Percentiles rank a stretch among this genome's conserved stretches.
Conservation (phyloP, 2,888 invertebrate species). For the Cordilura impudica region DNA sequence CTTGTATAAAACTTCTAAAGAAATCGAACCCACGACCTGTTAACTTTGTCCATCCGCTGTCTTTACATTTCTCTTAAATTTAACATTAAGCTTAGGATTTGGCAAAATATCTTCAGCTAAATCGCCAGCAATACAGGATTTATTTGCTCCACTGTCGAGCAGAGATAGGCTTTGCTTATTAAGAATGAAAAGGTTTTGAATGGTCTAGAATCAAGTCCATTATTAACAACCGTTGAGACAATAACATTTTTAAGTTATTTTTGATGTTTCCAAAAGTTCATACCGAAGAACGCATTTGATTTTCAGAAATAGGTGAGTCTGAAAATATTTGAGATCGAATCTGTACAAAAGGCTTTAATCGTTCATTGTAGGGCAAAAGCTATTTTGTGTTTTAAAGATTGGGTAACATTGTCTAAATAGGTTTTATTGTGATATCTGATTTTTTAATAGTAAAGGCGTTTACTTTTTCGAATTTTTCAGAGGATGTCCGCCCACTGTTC, state of each 20-base stretch:
- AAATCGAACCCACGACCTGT: neutral
- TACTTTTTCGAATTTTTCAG: neutral
- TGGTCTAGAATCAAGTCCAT: neutral
- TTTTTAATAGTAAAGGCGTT: neutral
- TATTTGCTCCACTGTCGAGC: constrained; percentile 5
- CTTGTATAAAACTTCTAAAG: neutral
- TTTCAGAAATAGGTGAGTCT: neutral
- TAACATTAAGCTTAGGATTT: neutral
- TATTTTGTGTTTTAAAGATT: neutral
- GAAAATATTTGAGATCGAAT: neutral
- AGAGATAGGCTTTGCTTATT: neutral
- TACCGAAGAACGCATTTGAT: neutral
- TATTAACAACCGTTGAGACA: neutral
- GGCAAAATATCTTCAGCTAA: neutral
- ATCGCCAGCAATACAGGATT: neutral
- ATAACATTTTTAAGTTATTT: neutral
- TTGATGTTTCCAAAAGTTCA: neutral
- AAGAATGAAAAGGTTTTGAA: neutral
- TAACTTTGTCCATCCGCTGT: neutral
- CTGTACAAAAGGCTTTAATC: neutral
- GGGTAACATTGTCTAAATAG: neutral
- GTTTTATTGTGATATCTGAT: neutral
- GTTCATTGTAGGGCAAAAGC: neutral
- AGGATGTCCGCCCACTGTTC: neutral
- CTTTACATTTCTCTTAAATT: neutral